Percentiles rank a stretch among this genome's conserved stretches.
These are phyloP conservation scores for Zophobas morio DNA, from an alignment of 1,140 invertebrate species.

Conservation along the genomic window DNA sequence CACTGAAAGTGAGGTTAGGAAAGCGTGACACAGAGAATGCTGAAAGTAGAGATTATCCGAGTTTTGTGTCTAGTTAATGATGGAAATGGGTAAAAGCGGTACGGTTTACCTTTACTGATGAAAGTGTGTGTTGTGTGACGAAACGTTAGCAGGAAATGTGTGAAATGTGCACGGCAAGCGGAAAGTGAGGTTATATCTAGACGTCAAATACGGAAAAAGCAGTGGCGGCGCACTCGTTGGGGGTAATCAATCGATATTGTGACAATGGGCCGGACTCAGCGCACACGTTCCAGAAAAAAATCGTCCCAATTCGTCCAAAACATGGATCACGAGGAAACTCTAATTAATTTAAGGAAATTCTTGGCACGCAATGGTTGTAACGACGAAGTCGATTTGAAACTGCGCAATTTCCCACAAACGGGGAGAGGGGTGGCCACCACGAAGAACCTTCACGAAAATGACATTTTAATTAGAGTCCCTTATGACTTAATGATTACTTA, in stretches of 20 bases:
- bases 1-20: conserved; percentile 42
- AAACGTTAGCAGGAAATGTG: not conserved
- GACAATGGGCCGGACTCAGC: conserved; percentile 59
- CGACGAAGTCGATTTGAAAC: conserved; percentile 58
- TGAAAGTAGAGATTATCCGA: not conserved
- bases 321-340: conserved; percentile 50
- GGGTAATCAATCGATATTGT: not conserved
- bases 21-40: conserved; percentile 12
- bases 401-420: conserved; percentile 68
- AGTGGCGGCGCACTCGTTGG: conserved; percentile 3
- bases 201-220: conserved; percentile 8
- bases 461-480: conserved; percentile 72
- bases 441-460: conserved; percentile 65
- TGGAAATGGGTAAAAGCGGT: not conserved
- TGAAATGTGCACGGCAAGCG: conserved; percentile 11
- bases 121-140: not conserved
- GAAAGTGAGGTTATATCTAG: conserved; percentile 33
- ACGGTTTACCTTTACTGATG: not conserved
- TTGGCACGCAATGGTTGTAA: conserved; percentile 59
- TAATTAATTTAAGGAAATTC: conserved; percentile 60
- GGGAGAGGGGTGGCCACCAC: conserved; percentile 73
- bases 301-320: conserved; percentile 1
- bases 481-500: conserved; percentile 71
- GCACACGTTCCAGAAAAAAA: conserved; percentile 49
- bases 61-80: not conserved